These are phyloP conservation scores for Heliconius cydno DNA, from an alignment of 2,888 invertebrate species.

Conservation along the genomic window DNA sequence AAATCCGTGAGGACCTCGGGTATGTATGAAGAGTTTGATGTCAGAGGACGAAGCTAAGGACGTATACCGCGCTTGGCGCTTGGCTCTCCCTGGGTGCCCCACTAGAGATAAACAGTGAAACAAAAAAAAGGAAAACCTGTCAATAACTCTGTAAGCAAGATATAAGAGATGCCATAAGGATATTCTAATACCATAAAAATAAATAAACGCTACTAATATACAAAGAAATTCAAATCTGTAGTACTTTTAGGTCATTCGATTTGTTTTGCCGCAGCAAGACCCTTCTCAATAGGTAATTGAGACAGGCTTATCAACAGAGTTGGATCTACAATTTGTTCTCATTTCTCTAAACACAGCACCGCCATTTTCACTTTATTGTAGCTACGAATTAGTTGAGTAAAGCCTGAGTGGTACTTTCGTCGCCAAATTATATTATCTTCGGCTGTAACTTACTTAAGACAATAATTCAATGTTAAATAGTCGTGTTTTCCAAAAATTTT, in stretches of 20 bases:
- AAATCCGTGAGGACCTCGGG: no score
- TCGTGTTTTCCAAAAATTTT: slow-evolving; percentile 8
- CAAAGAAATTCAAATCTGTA: slow-evolving; percentile 12
- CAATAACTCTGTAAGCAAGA: no score
- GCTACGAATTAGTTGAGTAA: slow-evolving; percentile 40
- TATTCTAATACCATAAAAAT: no score
- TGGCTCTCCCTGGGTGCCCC: no score
- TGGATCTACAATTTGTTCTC: slow-evolving; percentile 75
- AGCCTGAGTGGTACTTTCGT: slow-evolving; percentile 39
- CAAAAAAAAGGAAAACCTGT: no score
- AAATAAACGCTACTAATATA: neutral
- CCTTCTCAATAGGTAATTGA: slow-evolving; percentile 81
- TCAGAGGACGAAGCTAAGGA: no score
- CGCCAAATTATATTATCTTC: slow-evolving; percentile 41
- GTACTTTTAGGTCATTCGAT: slow-evolving; percentile 69
- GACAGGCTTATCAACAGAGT: slow-evolving; percentile 77
- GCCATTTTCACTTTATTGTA: slow-evolving; percentile 48
- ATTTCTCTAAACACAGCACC: slow-evolving; percentile 52
- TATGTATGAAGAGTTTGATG: no score
- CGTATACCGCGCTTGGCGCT: no score
- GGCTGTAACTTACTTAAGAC: slow-evolving; percentile 32
- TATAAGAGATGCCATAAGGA: no score
- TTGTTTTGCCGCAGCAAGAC: slow-evolving; percentile 68
- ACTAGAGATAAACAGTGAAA: no score
- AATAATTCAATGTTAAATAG: slow-evolving; percentile 35